Conservation (phyloP, 2,113 vertebrate genomes). For the Pituophis catenifer region DNA sequence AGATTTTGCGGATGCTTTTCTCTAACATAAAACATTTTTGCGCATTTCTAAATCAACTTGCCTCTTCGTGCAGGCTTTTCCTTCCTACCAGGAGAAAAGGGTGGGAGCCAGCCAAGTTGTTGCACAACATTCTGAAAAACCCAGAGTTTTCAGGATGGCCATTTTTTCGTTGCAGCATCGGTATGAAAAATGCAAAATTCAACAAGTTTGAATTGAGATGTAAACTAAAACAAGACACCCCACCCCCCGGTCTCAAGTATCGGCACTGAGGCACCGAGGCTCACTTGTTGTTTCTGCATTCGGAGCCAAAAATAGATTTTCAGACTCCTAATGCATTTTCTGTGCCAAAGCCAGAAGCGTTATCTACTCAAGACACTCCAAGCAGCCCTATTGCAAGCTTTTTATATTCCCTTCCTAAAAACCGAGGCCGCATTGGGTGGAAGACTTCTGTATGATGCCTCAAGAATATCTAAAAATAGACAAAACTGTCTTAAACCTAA, state of each 20-base stretch:
- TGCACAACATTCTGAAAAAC: background rate
- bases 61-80: background rate
- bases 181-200: background rate
- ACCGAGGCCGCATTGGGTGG: fast-evolving
- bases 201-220: background rate
- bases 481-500: background rate
- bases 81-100: background rate
- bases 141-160: background rate
- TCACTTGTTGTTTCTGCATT: background rate
- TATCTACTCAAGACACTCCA: background rate
- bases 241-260: background rate
- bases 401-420: background rate
- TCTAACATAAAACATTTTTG: background rate
- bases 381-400: fast-evolving
- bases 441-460: fast-evolving
- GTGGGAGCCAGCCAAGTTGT: background rate
- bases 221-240: background rate
- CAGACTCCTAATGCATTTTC: background rate
- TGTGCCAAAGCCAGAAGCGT: background rate
- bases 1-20: background rate
- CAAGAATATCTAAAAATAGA: background rate
- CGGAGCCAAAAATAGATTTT: background rate
- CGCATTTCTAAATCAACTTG: background rate
- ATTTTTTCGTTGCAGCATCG: background rate
- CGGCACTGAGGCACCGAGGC: background rate